phyloP scores from a whole-genome alignment of 2,797 vertebrate genomes.

The Knipowitschia caucasica region DNA sequence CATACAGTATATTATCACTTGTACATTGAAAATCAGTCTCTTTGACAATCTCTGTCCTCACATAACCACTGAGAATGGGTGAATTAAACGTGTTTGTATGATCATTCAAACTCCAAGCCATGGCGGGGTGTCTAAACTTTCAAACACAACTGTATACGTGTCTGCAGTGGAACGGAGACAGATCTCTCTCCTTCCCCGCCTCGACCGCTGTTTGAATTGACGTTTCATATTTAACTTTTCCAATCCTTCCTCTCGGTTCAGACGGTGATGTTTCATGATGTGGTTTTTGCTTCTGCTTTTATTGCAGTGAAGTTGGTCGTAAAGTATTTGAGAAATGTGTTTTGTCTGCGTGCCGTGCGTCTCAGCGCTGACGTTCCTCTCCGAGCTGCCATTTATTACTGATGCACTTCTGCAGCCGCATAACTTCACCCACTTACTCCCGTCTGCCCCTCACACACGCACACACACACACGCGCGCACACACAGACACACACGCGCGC shows the following conservation, averaged over 20 bases:
- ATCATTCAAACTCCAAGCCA: no score
- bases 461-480: background rate
- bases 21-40: no score
- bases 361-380: conserved; percentile 66
- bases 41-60: no score
- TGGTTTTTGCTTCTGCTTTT: background rate
- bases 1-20: no score
- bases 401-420: conserved; percentile 70
- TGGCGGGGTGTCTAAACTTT: no score
- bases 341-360: conserved; percentile 25
- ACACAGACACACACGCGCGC: no score
- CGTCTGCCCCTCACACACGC: conserved; percentile 26
- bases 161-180: no score
- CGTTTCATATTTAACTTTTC: background rate
- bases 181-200: background rate
- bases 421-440: conserved; percentile 60
- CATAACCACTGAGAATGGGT: no score
- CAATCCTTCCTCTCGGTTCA: background rate
- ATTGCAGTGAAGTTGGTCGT: background rate
- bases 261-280: no score
- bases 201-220: background rate
- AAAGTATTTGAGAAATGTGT: conserved; percentile 3
- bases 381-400: conserved; percentile 59
- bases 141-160: no score
- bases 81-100: no score